A percentile compares a stretch with the other conserved stretches of the same genome.
Conservation (phyloP, 2,113 vertebrate genomes). For the Pterocles gutturalis region DNA sequence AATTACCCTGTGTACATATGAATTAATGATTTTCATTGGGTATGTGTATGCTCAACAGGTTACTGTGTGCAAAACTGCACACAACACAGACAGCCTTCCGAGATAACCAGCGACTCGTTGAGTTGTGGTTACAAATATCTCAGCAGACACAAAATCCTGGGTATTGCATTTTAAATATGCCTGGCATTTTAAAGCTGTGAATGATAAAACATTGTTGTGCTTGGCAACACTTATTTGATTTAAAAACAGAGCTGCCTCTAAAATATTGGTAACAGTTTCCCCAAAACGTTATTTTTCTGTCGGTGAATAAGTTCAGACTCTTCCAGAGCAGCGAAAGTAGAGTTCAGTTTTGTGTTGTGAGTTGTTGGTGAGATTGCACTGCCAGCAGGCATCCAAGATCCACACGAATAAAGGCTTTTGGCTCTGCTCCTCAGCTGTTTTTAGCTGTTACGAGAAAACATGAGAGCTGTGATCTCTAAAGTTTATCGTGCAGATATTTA, state of each 20-base stretch:
- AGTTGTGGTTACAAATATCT: not conserved
- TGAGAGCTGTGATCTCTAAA: not conserved
- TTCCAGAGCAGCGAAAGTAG: not conserved
- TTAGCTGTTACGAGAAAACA: not conserved
- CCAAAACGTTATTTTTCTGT: not conserved
- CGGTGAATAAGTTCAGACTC: not conserved
- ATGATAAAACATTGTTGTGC: not conserved
- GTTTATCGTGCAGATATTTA: not conserved
- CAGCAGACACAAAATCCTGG: not conserved
- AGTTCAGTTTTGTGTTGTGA: not conserved
- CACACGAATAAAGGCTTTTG: not conserved
- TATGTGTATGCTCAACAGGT: not conserved
- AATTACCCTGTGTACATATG: not conserved
- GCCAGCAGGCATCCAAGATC: not conserved
- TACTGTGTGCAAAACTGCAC: not conserved
- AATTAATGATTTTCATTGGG: not conserved
- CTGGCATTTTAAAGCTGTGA: not conserved
- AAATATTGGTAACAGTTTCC: not conserved
- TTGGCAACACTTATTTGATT: not conserved
- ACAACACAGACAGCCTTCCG: not conserved
- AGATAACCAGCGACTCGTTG: not conserved
- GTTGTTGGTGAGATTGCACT: not conserved
- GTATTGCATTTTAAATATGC: not conserved
- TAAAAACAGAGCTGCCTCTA: not conserved
- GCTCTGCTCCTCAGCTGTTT: not conserved